A percentile compares a stretch with the other conserved stretches of the same genome.
Evolutionary conservation across 2,888 invertebrate genomes (phyloP).

Genomic region (Caenorhabditis sinica): DNA sequence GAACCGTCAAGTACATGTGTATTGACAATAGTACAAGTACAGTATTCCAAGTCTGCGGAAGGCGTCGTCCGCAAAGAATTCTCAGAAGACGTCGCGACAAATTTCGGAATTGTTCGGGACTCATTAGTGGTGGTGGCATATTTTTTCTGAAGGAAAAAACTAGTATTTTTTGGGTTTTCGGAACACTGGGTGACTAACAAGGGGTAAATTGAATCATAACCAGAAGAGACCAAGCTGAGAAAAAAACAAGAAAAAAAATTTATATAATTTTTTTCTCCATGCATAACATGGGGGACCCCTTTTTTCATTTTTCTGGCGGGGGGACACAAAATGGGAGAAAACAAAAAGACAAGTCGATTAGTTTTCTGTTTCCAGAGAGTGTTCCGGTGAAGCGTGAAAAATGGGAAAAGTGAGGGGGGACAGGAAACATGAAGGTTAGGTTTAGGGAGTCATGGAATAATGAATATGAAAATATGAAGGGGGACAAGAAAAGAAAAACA

Average conservation of each 20-base stretch:
- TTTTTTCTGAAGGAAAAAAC: not conserved
- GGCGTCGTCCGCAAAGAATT: slow-evolving; percentile 73
- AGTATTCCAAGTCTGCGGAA: slow-evolving; percentile 78
- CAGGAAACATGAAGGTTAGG: not conserved
- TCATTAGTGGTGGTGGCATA: slow-evolving; percentile 12
- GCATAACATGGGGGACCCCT: slow-evolving; percentile 17
- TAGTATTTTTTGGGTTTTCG: not conserved
- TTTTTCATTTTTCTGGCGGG: not conserved
- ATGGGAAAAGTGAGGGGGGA: not conserved
- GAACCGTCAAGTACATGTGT: slow-evolving; percentile 77
- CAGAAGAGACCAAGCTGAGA: not conserved
- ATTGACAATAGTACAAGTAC: slow-evolving; percentile 75
- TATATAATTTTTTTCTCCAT: slow-evolving; percentile 9
- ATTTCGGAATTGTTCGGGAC: slow-evolving; percentile 53
- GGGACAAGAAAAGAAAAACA: not conserved
- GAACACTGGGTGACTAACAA: not conserved
- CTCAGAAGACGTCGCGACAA: slow-evolving; percentile 64
- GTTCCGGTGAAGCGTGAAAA: slow-evolving; percentile 36
- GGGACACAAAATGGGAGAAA: not conserved
- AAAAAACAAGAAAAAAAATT: slow-evolving; percentile 1
- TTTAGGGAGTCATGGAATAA: slow-evolving; percentile 26
- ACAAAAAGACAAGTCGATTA: slow-evolving; percentile 37
- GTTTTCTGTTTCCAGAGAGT: not conserved
- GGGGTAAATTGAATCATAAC: slow-evolving; percentile 5
- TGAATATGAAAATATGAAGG: slow-evolving; percentile 1